Percentiles rank a stretch among this genome's conserved stretches.
phyloP scores from a whole-genome alignment of 2,113 vertebrate genomes.

The Potamarius usumacintae region DNA sequence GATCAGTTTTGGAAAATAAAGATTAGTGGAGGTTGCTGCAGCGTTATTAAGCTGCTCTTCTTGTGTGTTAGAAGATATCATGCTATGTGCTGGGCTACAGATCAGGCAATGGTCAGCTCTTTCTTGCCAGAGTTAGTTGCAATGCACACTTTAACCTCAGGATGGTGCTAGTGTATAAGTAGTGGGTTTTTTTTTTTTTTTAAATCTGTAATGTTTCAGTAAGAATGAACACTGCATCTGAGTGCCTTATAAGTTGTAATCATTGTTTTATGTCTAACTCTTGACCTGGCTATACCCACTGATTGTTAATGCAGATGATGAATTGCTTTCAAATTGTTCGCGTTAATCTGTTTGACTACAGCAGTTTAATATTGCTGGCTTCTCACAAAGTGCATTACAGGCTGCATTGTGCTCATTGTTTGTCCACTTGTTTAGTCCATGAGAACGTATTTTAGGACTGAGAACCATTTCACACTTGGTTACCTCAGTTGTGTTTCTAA shows the following conservation, averaged over 20 bases:
- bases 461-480: not conserved
- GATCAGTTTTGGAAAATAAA: not conserved
- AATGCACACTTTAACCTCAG: conserved; percentile 65
- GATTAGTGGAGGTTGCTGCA: not conserved
- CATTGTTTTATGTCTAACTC: conserved; percentile 23
- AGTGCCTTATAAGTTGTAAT: not conserved
- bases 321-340: not conserved
- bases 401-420: not conserved
- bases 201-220: not conserved
- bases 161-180: conserved; percentile 73
- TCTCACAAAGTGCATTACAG: not conserved
- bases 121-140: conserved; percentile 41
- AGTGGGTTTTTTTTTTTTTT: conserved; percentile 31
- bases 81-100: conserved; percentile 11
- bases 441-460: not conserved
- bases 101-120: conserved; percentile 26
- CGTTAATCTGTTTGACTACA: not conserved
- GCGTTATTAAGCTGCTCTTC: not conserved
- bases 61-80: conserved; percentile 2
- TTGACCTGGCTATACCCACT: not conserved
- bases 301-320: not conserved
- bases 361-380: not conserved
- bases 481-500: conserved; percentile 22
- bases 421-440: not conserved
- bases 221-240: conserved; percentile 30